Conservation (phyloP, 2,113 vertebrate species). For the Megaleporinus macrocephalus region DNA sequence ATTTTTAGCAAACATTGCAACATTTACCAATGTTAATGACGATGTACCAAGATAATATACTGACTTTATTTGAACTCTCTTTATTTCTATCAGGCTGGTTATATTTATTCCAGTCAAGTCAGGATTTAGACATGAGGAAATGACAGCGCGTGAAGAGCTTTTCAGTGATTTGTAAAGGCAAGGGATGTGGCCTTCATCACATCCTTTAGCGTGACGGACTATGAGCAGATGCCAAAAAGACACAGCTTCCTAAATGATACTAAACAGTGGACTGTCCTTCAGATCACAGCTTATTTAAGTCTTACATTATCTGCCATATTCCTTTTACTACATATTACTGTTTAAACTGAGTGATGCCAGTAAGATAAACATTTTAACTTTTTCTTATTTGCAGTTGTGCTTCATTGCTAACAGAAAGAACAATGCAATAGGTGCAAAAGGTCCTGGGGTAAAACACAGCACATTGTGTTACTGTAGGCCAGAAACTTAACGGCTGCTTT, state of each 20-base stretch:
- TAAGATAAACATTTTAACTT: no score
- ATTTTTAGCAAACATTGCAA: no score
- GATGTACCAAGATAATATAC: background rate
- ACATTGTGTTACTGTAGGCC: slow-evolving; percentile 17
- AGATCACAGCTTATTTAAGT: slow-evolving; percentile 31
- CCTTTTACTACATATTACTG: background rate
- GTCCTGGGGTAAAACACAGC: slow-evolving; percentile 12
- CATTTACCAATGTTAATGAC: no score
- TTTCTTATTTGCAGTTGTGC: background rate
- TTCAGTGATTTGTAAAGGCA: slow-evolving; percentile 56
- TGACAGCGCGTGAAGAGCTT: slow-evolving; percentile 45
- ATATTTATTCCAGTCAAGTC: slow-evolving; percentile 49
- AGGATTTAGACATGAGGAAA: slow-evolving; percentile 51
- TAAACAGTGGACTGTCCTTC: background rate
- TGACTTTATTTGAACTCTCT: background rate
- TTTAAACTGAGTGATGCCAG: no score
- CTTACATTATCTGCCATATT: background rate
- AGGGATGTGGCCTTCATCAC: slow-evolving; percentile 55
- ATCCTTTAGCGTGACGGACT: slow-evolving; percentile 52
- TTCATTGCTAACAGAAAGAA: background rate
- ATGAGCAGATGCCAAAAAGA: slow-evolving; percentile 41
- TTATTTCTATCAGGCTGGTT: slow-evolving; percentile 49
- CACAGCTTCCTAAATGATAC: slow-evolving; percentile 45
- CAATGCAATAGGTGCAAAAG: background rate
- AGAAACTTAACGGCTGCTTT: slow-evolving; percentile 24